These are phyloP conservation scores for Xenopus laevis DNA, from an alignment of 2,113 vertebrate species.

Conservation along the genomic window DNA sequence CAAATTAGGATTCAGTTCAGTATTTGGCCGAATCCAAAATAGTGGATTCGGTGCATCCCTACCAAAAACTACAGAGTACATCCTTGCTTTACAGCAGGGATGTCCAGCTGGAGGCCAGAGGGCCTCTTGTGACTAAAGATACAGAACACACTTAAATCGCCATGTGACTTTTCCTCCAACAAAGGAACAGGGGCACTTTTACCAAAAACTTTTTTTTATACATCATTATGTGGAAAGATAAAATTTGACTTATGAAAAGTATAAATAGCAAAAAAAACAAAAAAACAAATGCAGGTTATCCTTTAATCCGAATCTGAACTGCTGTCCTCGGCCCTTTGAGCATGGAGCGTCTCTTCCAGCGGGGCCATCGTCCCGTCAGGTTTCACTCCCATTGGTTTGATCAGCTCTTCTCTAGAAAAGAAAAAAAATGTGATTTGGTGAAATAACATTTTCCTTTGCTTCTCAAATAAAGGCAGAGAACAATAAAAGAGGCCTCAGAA, in stretches of 20 bases:
- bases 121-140: too few species aligned
- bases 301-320: constrained; percentile 86
- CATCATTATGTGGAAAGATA: background rate
- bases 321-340: constrained; percentile 67
- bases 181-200: too few species aligned
- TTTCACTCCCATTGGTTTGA: constrained; percentile 91
- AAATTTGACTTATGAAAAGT: constrained; percentile 57
- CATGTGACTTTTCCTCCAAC: too few species aligned
- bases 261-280: constrained; percentile 56
- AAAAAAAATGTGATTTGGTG: constrained; percentile 56
- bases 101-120: too few species aligned
- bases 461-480: constrained; percentile 54
- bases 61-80: too few species aligned
- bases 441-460: constrained; percentile 37
- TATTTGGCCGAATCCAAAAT: too few species aligned
- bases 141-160: too few species aligned
- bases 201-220: background rate
- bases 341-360: constrained; percentile 80
- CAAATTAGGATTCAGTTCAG: too few species aligned
- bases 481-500: background rate
- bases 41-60: too few species aligned
- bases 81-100: too few species aligned
- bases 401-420: constrained; percentile 83
- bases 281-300: constrained; percentile 53
- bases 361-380: constrained; percentile 89